A percentile compares a stretch with the other conserved stretches of the same genome.
These are phyloP conservation scores for Archips crataeganus DNA, from an alignment of 2,888 invertebrate species.

Conservation along the genomic window DNA sequence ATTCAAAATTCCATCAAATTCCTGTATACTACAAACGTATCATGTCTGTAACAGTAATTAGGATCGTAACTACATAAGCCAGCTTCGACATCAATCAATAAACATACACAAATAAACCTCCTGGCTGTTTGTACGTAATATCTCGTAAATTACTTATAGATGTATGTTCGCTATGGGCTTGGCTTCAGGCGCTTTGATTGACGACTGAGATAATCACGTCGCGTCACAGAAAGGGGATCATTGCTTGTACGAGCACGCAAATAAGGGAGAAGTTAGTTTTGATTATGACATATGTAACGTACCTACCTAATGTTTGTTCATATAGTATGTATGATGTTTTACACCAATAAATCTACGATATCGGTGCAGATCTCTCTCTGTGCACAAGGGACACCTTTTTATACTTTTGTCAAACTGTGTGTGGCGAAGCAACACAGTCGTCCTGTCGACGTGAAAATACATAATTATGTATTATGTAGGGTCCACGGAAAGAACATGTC, in stretches of 20 bases:
- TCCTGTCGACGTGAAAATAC: neutral
- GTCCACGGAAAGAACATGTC: too few relatives aligned
- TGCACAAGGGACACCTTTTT: neutral
- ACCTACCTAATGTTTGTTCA: neutral
- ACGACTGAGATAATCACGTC: conserved; percentile 36
- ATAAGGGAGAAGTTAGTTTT: conserved; percentile 20
- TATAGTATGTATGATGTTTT: too few relatives aligned
- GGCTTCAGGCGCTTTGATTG: conserved; percentile 36
- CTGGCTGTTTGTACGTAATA: conserved; percentile 29
- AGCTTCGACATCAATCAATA: conserved; percentile 20
- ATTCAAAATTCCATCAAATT: conserved; percentile 7
- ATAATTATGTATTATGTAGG: too few relatives aligned
- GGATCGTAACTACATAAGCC: conserved; percentile 10
- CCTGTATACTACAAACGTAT: neutral
- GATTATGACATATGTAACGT: conserved; percentile 15
- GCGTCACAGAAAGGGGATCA: conserved; percentile 22
- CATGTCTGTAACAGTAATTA: conserved; percentile 22
- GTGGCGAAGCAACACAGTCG: neutral
- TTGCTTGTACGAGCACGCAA: conserved; percentile 11
- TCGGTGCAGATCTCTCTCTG: neutral
- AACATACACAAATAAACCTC: conserved; percentile 22
- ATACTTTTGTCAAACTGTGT: neutral
- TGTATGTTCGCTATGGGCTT: conserved; percentile 6
- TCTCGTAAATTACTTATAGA: conserved; percentile 28
- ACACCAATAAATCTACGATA: neutral